phyloP scores from a whole-genome alignment of 1,140 invertebrate species.

The Phymorhynchus buccinoides region DNA sequence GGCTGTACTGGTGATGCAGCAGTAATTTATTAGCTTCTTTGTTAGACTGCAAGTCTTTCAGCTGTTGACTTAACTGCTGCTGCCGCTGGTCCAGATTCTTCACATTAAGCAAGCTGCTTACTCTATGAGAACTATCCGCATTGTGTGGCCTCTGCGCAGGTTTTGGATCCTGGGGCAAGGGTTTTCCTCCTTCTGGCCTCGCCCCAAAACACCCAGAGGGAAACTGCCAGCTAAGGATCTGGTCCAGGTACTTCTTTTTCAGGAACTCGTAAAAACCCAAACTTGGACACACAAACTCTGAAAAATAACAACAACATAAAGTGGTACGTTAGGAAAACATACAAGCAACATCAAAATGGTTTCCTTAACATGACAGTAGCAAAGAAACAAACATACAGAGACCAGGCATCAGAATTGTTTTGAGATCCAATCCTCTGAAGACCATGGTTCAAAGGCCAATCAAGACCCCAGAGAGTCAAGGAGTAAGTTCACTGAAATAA shows the following conservation, averaged over 20 bases:
- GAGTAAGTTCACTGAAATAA: no score
- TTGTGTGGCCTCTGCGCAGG: neutral
- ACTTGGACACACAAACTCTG: slow-evolving; percentile 67
- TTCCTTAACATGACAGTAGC: no score
- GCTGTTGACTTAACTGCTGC: slow-evolving; percentile 29
- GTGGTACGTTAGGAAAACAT: neutral
- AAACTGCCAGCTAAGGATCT: slow-evolving; percentile 65
- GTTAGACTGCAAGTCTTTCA: neutral
- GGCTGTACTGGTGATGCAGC: neutral
- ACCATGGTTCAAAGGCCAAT: no score
- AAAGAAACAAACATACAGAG: no score
- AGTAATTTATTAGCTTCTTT: neutral
- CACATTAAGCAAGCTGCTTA: neutral
- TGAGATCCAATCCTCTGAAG: no score
- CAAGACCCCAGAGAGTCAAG: no score
- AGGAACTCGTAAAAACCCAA: slow-evolving; percentile 66
- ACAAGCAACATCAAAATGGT: neutral
- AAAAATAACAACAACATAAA: slow-evolving; percentile 29
- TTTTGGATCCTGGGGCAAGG: neutral
- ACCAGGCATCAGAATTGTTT: no score
- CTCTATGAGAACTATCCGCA: neutral
- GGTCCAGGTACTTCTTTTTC: slow-evolving; percentile 58
- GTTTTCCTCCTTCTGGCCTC: neutral
- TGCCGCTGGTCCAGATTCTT: neutral
- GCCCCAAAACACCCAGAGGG: slow-evolving; percentile 62